A percentile compares a stretch with the other conserved stretches of the same genome.
Evolutionary conservation across 2,797 vertebrate genomes (phyloP).

Genomic region (Danionella dracula): DNA sequence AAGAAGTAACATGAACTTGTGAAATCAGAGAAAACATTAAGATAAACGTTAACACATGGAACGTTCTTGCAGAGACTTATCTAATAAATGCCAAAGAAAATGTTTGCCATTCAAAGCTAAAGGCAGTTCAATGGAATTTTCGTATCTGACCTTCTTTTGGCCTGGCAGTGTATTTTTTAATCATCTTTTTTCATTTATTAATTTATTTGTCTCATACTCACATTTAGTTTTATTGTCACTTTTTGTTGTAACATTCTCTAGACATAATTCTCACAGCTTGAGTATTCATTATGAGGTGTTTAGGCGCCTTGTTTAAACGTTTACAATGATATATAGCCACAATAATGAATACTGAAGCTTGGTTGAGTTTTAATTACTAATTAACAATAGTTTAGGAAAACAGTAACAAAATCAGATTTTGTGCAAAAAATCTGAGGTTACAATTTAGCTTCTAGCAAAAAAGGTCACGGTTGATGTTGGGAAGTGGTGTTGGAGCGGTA

Average conservation of each 20-base stretch:
- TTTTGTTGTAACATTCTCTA: background rate
- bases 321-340: background rate
- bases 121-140: too few species aligned
- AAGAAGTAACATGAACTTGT: too few species aligned
- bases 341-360: background rate
- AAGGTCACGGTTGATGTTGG: constrained; percentile 33
- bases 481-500: background rate
- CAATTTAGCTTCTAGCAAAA: constrained; percentile 26
- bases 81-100: too few species aligned
- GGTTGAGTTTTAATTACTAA: background rate
- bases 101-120: too few species aligned
- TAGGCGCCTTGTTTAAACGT: background rate
- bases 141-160: too few species aligned
- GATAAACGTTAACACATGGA: too few species aligned
- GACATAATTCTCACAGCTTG: background rate
- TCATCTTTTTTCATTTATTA: background rate
- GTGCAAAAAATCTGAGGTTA: background rate
- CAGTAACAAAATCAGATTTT: background rate
- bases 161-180: background rate
- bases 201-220: background rate
- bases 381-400: background rate
- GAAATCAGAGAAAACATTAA: too few species aligned
- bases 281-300: background rate
- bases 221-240: background rate
- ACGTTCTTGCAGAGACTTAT: too few species aligned